Evolutionary conservation across 1,140 invertebrate species (phyloP).

Genomic region (Ctenoplectra terminalis): DNA sequence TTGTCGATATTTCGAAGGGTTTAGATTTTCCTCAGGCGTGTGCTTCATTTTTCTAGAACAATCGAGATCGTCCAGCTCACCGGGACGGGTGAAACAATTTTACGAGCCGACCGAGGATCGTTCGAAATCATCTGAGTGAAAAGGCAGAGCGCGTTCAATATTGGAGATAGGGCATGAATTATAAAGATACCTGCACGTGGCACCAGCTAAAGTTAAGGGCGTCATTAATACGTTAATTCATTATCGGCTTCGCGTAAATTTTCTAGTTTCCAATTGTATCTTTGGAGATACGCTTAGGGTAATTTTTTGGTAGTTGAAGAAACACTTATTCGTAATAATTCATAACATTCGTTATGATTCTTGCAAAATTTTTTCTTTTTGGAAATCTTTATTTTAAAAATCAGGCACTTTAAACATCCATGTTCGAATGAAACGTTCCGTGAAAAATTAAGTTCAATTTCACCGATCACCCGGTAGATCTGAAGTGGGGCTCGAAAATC

Average conservation of each 20-base stretch:
- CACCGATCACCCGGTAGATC: neutral
- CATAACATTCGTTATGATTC: too few relatives aligned
- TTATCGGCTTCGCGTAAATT: neutral
- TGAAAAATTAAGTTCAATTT: neutral
- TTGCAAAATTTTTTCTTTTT: neutral
- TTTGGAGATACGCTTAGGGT: too few relatives aligned
- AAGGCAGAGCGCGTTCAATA: constrained; percentile 49
- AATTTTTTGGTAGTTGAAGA: too few relatives aligned
- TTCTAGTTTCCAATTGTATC: neutral
- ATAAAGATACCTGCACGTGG: constrained; percentile 57
- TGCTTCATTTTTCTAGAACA: neutral
- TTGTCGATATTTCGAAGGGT: constrained; percentile 21
- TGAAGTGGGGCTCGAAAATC: neutral
- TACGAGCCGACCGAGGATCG: constrained; percentile 56
- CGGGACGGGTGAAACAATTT: constrained; percentile 60
- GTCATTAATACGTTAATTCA: constrained; percentile 9
- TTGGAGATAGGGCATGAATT: constrained; percentile 67
- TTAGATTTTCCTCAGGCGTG: neutral
- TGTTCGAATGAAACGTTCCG: too few relatives aligned
- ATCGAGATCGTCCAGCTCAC: neutral
- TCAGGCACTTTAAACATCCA: too few relatives aligned
- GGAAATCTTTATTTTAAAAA: too few relatives aligned
- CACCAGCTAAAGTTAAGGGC: neutral
- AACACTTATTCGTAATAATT: too few relatives aligned
- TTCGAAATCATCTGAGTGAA: constrained; percentile 2